Percentiles rank a stretch among this genome's conserved stretches.
phyloP scores from a whole-genome alignment of 1,140 invertebrate genomes.

The Protaetia brevitarsis region DNA sequence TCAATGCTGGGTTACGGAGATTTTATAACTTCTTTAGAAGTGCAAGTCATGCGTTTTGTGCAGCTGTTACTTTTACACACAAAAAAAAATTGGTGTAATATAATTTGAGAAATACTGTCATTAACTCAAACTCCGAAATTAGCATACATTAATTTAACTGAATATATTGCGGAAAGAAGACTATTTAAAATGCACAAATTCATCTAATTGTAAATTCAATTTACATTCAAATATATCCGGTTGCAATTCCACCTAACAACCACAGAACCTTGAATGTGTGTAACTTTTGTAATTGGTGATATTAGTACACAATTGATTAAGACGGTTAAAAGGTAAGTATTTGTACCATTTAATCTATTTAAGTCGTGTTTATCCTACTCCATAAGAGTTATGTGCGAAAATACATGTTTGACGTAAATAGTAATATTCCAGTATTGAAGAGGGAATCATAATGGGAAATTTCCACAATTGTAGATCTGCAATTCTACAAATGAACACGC shows the following conservation, averaged over 20 bases:
- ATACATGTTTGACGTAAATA: neutral
- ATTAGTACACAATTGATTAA: neutral
- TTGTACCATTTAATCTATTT: neutral
- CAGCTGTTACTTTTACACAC: slow-evolving; percentile 4
- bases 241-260: neutral
- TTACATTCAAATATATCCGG: too few species aligned
- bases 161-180: too few species aligned
- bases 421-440: neutral
- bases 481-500: neutral
- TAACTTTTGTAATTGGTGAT: neutral
- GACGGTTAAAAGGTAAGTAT: neutral
- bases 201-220: too few species aligned
- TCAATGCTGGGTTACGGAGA: neutral
- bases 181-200: too few species aligned
- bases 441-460: neutral
- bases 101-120: neutral
- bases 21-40: slow-evolving; percentile 14
- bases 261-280: neutral
- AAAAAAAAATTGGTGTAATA: neutral
- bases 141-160: too few species aligned
- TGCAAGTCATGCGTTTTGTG: slow-evolving; percentile 4
- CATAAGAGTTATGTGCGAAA: neutral
- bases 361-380: neutral
- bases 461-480: neutral
- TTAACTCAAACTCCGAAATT: neutral